Evolutionary conservation across 2,797 vertebrate genomes (phyloP).

Genomic region (Denticeps clupeoides): DNA sequence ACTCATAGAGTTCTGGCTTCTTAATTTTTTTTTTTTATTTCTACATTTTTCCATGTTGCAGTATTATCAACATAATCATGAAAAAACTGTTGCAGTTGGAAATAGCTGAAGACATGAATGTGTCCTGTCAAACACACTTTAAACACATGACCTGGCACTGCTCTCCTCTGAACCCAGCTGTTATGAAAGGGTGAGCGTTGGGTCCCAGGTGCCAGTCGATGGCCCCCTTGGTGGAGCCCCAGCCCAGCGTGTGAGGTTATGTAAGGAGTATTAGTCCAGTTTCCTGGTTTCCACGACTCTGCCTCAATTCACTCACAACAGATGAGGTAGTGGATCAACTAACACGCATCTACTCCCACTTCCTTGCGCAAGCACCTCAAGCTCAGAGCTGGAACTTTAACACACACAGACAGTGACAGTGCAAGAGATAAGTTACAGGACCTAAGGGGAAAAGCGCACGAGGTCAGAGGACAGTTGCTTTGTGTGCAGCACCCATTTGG

Average conservation of each 20-base stretch:
- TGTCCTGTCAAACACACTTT: not conserved
- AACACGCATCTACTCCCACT: slow-evolving; percentile 26
- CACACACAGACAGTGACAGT: not conserved
- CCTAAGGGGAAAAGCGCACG: no score
- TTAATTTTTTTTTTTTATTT: no score
- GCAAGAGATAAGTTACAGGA: no score
- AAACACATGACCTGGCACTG: not conserved
- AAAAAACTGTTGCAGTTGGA: no score
- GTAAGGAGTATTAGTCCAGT: slow-evolving; percentile 50
- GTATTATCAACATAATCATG: no score
- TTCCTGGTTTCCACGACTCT: slow-evolving; percentile 39
- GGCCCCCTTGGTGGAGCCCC: slow-evolving; percentile 41
- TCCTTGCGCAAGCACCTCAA: no score
- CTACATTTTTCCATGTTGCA: no score
- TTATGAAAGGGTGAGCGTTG: not conserved
- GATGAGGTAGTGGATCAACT: slow-evolving; percentile 25
- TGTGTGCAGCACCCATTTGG: no score
- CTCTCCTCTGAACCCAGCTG: slow-evolving; percentile 11
- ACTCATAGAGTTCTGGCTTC: no score
- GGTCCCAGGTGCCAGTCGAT: not conserved
- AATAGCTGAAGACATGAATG: no score
- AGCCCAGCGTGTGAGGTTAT: slow-evolving; percentile 49
- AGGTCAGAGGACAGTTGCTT: no score
- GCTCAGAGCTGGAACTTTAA: no score
- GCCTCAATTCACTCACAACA: slow-evolving; percentile 22